These are phyloP conservation scores for Onychomys arenicola DNA, from an alignment of 2,797 vertebrate species.

Conservation along the genomic window DNA sequence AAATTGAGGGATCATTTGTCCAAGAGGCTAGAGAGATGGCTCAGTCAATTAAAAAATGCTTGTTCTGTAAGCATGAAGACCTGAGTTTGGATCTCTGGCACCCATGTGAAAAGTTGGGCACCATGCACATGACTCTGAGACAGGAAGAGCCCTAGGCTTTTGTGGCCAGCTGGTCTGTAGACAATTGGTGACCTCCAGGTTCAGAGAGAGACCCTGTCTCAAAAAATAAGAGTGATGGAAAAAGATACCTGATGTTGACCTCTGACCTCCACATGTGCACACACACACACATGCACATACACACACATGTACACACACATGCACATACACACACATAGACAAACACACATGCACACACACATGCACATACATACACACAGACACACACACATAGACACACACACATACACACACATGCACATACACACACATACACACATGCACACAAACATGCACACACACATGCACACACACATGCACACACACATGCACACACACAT, in stretches of 20 bases:
- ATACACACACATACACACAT: not conserved
- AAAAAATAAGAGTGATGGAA: not conserved
- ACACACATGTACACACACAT: accelerated
- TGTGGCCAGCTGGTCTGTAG: not conserved
- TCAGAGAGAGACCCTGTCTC: not conserved
- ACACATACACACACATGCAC: not conserved
- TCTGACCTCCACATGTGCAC: not conserved
- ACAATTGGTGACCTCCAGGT: not conserved
- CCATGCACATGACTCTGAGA: not conserved
- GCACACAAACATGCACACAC: accelerated
- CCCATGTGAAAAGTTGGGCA: not conserved
- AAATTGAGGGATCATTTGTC: not conserved
- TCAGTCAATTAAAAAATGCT: not conserved
- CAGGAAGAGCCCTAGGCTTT: not conserved
- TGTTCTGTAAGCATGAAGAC: not conserved
- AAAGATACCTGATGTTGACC: not conserved
- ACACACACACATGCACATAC: accelerated
- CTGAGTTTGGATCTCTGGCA: not conserved
- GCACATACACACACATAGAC: no score
- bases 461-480: no score
- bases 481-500: no score
- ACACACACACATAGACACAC: accelerated
- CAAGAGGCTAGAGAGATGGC: not conserved
- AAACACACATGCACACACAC: not conserved
- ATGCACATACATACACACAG: no score